phyloP scores from a whole-genome alignment of 1,140 invertebrate genomes.

The Ceratosolen solmsi region DNA sequence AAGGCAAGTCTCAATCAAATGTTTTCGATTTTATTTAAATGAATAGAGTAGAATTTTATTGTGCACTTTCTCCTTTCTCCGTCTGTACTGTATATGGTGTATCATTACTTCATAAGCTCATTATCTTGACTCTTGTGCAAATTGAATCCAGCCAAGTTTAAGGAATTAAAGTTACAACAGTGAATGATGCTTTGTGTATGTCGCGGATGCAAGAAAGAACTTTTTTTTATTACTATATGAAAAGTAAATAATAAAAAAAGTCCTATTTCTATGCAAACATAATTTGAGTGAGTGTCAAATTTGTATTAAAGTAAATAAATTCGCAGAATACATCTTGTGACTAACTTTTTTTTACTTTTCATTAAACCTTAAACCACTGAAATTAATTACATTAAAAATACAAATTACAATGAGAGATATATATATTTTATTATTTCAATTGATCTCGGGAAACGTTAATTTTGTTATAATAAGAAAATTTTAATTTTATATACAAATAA shows the following conservation, averaged over 20 bases:
- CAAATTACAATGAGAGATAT: neutral
- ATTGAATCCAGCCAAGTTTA: slow-evolving; percentile 43
- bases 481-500: slow-evolving; percentile 24
- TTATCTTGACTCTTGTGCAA: slow-evolving; percentile 45
- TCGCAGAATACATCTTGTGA: slow-evolving; percentile 60
- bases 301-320: slow-evolving; percentile 72
- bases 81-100: slow-evolving; percentile 50
- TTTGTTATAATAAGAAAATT: slow-evolving; percentile 23
- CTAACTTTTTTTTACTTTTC: slow-evolving; percentile 36
- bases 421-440: slow-evolving; percentile 5
- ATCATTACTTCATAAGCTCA: slow-evolving; percentile 40
- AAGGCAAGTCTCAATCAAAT: slow-evolving; percentile 31
- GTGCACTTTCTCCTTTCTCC: slow-evolving; percentile 48
- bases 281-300: slow-evolving; percentile 69
- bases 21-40: slow-evolving; percentile 26
- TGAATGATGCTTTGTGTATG: slow-evolving; percentile 56
- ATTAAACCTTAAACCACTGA: slow-evolving; percentile 32
- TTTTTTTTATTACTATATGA: slow-evolving; percentile 57
- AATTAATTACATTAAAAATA: slow-evolving; percentile 21
- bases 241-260: slow-evolving; percentile 59
- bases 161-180: slow-evolving; percentile 49
- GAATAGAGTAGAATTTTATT: slow-evolving; percentile 40
- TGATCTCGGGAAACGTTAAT: neutral
- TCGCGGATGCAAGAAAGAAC: slow-evolving; percentile 57
- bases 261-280: slow-evolving; percentile 63